phyloP scores from a whole-genome alignment of 2,113 vertebrate species.

The Anthoscopus minutus region DNA sequence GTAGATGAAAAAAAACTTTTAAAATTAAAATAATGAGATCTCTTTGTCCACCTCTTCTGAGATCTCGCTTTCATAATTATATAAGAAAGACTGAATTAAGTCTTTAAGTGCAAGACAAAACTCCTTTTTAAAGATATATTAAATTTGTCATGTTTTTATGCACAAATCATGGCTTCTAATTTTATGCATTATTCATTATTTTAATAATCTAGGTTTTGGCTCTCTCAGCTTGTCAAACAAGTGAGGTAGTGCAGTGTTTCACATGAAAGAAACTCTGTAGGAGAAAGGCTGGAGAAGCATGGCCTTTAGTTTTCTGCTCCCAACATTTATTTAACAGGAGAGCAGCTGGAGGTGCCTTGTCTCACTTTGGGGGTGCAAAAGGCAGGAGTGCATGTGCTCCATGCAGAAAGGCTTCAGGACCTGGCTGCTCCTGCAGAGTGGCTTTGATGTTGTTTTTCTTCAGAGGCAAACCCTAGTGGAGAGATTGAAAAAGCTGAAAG shows the following conservation, averaged over 20 bases:
- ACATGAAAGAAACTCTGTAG: neutral
- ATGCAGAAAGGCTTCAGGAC: neutral
- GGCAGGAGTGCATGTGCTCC: neutral
- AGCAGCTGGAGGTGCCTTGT: neutral
- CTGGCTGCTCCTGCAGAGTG: neutral
- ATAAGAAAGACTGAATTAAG: conserved; percentile 22
- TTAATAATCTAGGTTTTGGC: neutral
- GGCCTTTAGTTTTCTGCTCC: neutral
- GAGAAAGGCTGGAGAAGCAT: neutral
- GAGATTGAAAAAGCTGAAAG: neutral
- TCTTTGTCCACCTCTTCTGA: neutral
- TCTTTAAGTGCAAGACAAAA: conserved; percentile 9
- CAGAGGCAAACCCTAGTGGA: neutral
- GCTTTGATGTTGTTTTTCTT: neutral
- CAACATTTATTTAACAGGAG: neutral
- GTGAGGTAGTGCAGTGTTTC: neutral
- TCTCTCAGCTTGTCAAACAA: neutral
- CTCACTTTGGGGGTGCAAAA: neutral
- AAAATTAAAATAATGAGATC: neutral
- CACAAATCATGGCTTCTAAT: neutral
- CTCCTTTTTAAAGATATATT: neutral
- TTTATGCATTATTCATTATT: neutral
- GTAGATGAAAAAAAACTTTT: neutral
- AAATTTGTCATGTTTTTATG: conserved; percentile 3
- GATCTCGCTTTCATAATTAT: neutral